Evolutionary conservation across 2,888 invertebrate species (phyloP).

Genomic region (Aleiodes testaceus): DNA sequence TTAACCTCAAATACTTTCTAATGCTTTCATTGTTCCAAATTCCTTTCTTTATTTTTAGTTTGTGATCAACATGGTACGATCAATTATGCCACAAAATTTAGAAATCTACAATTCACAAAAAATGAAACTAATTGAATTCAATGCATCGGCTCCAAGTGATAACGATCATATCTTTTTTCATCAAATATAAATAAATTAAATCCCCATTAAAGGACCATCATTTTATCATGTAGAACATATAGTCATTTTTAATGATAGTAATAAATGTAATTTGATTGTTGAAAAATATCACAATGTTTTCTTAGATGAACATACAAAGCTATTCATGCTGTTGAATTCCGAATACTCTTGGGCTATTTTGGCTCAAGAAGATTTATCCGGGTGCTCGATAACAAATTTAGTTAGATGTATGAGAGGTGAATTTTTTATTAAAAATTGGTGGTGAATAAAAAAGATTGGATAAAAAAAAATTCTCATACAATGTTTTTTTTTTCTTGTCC

Average conservation of each 20-base stretch:
- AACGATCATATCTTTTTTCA: no score
- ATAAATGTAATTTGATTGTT: not conserved
- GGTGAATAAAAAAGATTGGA: not conserved
- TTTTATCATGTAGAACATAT: not conserved
- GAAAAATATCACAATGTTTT: not conserved
- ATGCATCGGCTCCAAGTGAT: no score
- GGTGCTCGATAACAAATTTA: not conserved
- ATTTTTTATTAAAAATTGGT: not conserved
- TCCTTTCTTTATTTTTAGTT: no score
- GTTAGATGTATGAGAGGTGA: not conserved
- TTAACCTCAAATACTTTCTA: no score
- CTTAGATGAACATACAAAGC: conserved; percentile 2
- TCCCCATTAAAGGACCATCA: not conserved
- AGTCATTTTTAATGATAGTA: conserved; percentile 4
- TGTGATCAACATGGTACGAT: no score
- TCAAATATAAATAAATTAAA: no score
- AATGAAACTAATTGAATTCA: no score
- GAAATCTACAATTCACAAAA: no score
- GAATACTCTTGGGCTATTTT: not conserved
- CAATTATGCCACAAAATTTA: no score
- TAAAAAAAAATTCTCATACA: no score
- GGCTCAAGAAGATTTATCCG: not conserved
- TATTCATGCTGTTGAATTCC: not conserved
- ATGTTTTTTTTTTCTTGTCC: no score
- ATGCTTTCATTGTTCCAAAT: no score